Conservation (phyloP, 2,113 vertebrate species). For the Psilopogon haemacephalus region DNA sequence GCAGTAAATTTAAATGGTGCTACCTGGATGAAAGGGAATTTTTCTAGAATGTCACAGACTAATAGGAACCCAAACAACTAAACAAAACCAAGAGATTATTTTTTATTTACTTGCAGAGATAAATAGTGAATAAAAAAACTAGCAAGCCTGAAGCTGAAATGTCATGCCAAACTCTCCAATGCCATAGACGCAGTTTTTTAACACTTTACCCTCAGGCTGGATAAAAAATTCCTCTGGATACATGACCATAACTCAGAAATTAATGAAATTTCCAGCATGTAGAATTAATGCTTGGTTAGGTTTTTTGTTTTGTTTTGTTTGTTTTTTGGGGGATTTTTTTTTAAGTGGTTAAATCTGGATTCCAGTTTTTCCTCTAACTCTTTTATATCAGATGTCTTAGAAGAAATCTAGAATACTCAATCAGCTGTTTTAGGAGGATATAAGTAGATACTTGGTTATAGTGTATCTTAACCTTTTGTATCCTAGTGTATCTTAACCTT, state of each 20-base stretch:
- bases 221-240: not conserved
- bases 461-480: not conserved
- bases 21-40: not conserved
- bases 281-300: not conserved
- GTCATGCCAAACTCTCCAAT: not conserved
- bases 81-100: not conserved
- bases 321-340: not conserved
- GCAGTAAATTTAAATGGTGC: not conserved
- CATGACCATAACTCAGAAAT: not conserved
- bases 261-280: not conserved
- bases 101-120: not conserved
- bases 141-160: not conserved
- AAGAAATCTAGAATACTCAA: not conserved
- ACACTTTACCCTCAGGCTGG: not conserved
- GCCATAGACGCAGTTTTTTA: not conserved
- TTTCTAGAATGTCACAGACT: not conserved
- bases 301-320: no score
- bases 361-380: not conserved
- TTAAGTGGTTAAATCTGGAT: not conserved
- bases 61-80: not conserved
- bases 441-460: not conserved
- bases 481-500: not conserved
- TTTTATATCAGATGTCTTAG: not conserved
- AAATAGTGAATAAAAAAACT: not conserved
- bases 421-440: not conserved